Conservation (phyloP, 23 tunicate species). For the Botrylloides violaceus region DNA sequence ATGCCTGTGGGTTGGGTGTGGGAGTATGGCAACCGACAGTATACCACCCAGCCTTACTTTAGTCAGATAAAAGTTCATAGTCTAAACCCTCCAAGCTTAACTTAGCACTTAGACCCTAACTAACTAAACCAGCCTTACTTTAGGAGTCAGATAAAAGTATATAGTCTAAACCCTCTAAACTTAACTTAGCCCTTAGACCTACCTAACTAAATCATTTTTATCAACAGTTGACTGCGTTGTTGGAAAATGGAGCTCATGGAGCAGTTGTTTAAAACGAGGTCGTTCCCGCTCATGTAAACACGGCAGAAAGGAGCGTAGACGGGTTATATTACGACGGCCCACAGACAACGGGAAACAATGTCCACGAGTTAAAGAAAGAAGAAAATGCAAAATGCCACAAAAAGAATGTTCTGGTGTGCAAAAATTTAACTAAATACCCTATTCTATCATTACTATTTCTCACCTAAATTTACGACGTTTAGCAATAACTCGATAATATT, state of each 20-base stretch:
- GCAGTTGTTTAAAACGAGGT: slow-evolving; percentile 5
- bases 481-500: no score
- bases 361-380: slow-evolving; percentile 3
- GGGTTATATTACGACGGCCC: not conserved
- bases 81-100: no score
- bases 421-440: not conserved
- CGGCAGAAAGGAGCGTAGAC: slow-evolving; percentile 14
- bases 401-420: slow-evolving; percentile 16
- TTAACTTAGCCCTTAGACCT: not conserved
- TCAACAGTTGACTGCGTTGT: slow-evolving; percentile 25
- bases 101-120: no score
- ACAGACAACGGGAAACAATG: slow-evolving; percentile 27
- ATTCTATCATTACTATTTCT: not conserved
- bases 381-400: slow-evolving; percentile 16
- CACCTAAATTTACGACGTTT: not conserved
- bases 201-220: not conserved
- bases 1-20: no score
- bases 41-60: no score
- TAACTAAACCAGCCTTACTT: no score
- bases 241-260: slow-evolving; percentile 18
- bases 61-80: no score
- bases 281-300: slow-evolving; percentile 13
- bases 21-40: no score
- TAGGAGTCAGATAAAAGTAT: no score
- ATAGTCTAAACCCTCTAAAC: not conserved